phyloP scores from a whole-genome alignment of 2,888 invertebrate species.

The Sesia apiformis region DNA sequence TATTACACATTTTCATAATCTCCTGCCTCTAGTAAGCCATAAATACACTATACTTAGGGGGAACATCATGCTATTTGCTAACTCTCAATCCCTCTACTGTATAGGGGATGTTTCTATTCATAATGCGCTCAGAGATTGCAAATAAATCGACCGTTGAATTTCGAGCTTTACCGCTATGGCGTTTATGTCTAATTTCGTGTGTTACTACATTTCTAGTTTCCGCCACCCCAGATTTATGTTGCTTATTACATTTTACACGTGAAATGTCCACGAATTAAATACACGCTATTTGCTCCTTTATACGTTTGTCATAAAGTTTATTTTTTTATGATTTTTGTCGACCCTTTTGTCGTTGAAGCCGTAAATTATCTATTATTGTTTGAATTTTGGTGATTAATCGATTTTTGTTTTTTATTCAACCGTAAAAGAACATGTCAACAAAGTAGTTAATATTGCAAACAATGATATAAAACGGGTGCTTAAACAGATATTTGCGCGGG shows the following conservation, averaged over 20 bases:
- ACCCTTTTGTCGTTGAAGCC: conserved; percentile 49
- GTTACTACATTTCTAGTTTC: conserved; percentile 10
- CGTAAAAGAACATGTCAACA: conserved; percentile 48
- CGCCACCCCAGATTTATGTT: conserved; percentile 54
- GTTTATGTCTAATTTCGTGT: neutral
- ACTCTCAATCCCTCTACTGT: conserved; percentile 41
- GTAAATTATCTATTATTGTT: conserved; percentile 66
- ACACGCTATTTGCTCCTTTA: conserved; percentile 54
- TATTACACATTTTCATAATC: conserved; percentile 50
- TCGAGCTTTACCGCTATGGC: conserved; percentile 20
- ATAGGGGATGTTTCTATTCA: conserved; percentile 55
- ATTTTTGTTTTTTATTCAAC: conserved; percentile 37
- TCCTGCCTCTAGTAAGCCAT: conserved; percentile 35
- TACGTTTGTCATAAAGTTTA: conserved; percentile 9
- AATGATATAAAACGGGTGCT: too few species aligned
- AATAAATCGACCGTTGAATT: conserved; percentile 21
- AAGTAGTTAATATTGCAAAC: conserved; percentile 10
- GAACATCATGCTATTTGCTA: conserved; percentile 60
- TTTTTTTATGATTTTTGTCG: neutral
- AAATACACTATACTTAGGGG: conserved; percentile 60
- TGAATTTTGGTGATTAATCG: conserved; percentile 58
- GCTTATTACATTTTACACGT: conserved; percentile 67
- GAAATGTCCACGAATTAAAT: conserved; percentile 50
- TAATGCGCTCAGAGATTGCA: conserved; percentile 48
- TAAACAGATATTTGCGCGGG: too few species aligned